Evolutionary conservation across 2,888 invertebrate genomes (phyloP).

Genomic region (Volucella inanis): DNA sequence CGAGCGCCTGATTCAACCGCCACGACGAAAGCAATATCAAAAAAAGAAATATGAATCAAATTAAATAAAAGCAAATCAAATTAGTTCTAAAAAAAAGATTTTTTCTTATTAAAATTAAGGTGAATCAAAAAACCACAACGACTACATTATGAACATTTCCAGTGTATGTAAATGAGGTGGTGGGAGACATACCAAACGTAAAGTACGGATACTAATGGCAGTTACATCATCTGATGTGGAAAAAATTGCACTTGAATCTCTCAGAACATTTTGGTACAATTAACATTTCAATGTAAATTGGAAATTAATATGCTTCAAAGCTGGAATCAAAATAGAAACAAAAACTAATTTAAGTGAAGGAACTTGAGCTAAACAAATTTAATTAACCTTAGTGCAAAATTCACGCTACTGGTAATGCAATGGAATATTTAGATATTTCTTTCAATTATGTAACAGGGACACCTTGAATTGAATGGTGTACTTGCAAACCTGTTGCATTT

Average conservation of each 20-base stretch:
- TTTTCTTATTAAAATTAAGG: background rate
- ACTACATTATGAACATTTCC: background rate
- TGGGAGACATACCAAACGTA: background rate
- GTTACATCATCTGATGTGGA: constrained; percentile 6
- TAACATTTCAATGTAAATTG: background rate
- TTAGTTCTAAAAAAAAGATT: constrained; percentile 17
- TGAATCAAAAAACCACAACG: constrained; percentile 6
- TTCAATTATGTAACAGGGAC: too few species aligned
- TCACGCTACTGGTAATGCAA: background rate
- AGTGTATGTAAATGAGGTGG: constrained; percentile 11
- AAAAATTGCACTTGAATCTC: constrained; percentile 8
- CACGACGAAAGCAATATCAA: constrained; percentile 26
- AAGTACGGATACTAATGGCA: background rate
- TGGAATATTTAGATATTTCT: too few species aligned
- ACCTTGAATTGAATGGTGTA: too few species aligned
- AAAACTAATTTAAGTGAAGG: background rate
- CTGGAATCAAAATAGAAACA: too few species aligned
- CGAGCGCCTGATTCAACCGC: constrained; percentile 1
- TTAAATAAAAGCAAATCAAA: constrained; percentile 28
- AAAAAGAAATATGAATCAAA: constrained; percentile 29
- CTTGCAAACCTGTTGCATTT: too few species aligned
- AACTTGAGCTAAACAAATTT: background rate
- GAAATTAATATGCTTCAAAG: background rate
- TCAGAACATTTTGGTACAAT: background rate
- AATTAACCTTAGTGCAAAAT: background rate